Percentiles rank a stretch among this genome's conserved stretches.
Conservation (phyloP, 2,797 vertebrate species). For the Propithecus perrieri region DNA sequence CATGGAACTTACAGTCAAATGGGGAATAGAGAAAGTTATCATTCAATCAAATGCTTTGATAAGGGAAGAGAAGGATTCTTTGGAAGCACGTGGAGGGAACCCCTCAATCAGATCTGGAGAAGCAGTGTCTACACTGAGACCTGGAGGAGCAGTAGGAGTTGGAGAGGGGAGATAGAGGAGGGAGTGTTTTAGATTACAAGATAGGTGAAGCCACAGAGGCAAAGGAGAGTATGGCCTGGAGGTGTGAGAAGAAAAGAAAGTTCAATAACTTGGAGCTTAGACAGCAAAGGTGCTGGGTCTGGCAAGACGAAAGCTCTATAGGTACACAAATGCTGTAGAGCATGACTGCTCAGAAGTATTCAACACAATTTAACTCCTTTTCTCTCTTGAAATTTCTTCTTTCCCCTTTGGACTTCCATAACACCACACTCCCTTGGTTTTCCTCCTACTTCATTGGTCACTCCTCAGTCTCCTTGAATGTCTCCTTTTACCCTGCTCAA, state of each 20-base stretch:
- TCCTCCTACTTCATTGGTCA: neutral
- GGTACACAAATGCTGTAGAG: neutral
- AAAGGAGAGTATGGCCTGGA: neutral
- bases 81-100: accelerated
- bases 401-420: neutral
- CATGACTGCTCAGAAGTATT: neutral
- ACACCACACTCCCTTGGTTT: neutral
- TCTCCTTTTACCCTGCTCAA: neutral
- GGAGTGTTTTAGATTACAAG: neutral
- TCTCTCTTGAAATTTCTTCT: neutral
- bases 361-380: neutral
- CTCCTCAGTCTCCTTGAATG: neutral
- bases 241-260: neutral
- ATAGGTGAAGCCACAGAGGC: neutral
- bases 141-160: too few species aligned
- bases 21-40: neutral
- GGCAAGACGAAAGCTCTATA: neutral
- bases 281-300: neutral
- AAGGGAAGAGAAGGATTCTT: neutral
- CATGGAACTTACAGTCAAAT: neutral
- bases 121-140: neutral
- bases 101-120: neutral
- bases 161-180: neutral
- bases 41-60: neutral
- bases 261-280: neutral